Evolutionary conservation across 2,113 vertebrate genomes (phyloP).

Genomic region (Protobothrops flavoviridis): DNA sequence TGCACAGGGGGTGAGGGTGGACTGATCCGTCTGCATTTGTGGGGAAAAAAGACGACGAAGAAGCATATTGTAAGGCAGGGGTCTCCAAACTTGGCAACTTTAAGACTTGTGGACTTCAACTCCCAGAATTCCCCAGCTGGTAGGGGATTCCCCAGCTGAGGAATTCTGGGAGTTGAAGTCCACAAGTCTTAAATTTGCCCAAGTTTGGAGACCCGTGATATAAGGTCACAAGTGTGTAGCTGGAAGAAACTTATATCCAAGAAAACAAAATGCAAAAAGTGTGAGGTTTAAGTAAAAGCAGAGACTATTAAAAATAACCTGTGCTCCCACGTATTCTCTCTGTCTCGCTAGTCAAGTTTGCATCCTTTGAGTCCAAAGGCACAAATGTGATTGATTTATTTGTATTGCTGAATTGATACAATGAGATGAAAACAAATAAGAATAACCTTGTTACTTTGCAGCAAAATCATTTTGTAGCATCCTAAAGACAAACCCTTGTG

Average conservation of each 20-base stretch:
- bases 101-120: too few species aligned
- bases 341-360: background rate
- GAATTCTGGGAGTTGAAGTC: background rate
- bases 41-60: background rate
- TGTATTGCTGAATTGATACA: slow-evolving; percentile 1
- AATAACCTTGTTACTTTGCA: background rate
- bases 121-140: too few species aligned
- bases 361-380: background rate
- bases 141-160: background rate
- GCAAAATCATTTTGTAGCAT: background rate
- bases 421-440: slow-evolving; percentile 3
- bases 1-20: background rate
- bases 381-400: background rate
- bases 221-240: background rate
- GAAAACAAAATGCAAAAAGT: background rate
- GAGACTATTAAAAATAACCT: background rate
- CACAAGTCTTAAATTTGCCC: background rate
- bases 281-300: background rate
- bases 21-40: background rate
- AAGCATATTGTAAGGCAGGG: background rate
- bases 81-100: too few species aligned
- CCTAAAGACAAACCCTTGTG: background rate
- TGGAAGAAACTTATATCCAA: background rate
- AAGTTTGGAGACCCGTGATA: background rate
- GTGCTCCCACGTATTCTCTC: background rate